Base-by-base conservation (phyloP, 2,888 invertebrate genomes). In the Papilio protenor region DNA sequence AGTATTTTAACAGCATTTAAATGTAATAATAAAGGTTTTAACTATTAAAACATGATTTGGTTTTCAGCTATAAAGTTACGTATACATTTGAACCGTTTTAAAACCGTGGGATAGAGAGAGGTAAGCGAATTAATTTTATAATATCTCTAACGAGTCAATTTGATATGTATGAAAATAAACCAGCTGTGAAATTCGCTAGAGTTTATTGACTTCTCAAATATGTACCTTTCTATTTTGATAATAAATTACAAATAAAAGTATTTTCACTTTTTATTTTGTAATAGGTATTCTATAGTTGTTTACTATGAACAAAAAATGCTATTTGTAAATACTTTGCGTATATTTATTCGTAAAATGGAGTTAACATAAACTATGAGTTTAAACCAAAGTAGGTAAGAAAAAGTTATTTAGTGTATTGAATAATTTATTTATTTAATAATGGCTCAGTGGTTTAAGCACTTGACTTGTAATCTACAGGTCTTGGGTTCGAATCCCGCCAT, bases 161-260 rank as follows among this genome's bases (percentile, higher is more conserved):
- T 33, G 40, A 45, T 18, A 64, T 64, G 40, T 66, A 66, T 66
- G 40, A 66, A 66, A 45, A 45, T 45, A 45, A 21, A 45, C 66
- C n/a, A 69, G 66, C 66, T 45, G 66, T 69, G 66, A 69, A 69
- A 69, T 69, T 69, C 45, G 33, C 66, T 12, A 69, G 33, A 64
- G 45, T 45, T 69, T 69, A 12, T 69, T 45, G 66, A 69, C 66
- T 69, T 12, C 27, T 8, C 85, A 86, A 88, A 88, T 89, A 89
- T 89, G 89, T 66, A n/a, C 40, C 66, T 66, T 66, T 66, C 66
- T 66, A 66, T 45, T 66, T 66, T 18, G 40, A n/a, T 66, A 66
- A 66, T 66, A n/a, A 45, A 66, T 66, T 66, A 3, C 40, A 66
- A 66, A 66, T 45, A 45, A 45, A n/a, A 66, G 45, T 45, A 66